Evolutionary conservation across 37 sponge, comb jelly and placozoan genomes (phyloP).

Genomic region (Chondrosia reniformis): DNA sequence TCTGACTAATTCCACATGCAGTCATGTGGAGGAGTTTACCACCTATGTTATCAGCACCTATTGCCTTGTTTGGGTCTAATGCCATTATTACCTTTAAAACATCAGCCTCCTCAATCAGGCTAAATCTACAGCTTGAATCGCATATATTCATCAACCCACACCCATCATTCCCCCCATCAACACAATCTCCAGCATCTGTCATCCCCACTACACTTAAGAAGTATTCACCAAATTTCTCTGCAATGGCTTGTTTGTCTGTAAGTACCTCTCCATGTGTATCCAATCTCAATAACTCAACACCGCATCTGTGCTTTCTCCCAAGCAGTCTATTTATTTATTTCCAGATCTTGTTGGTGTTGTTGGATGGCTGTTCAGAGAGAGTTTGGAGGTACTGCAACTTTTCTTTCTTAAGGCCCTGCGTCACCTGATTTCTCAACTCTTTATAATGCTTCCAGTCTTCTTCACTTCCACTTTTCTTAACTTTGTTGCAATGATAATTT

Average conservation of each 20-base stretch:
- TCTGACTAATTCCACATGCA: background rate
- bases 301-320: background rate
- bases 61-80: constrained; percentile 17
- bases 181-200: background rate
- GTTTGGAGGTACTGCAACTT: constrained; percentile 11
- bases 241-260: constrained; percentile 2
- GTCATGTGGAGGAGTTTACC: background rate
- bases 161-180: background rate
- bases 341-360: constrained; percentile 19
- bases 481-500: constrained; percentile 1
- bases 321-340: constrained; percentile 16
- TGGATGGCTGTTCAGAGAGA: background rate
- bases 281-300: background rate
- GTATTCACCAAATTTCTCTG: constrained; percentile 8
- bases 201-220: background rate
- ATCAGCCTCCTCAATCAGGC: constrained; percentile 11
- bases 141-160: background rate
- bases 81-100: background rate
- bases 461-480: background rate
- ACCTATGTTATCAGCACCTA: background rate
- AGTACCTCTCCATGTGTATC: background rate
- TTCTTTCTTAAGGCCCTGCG: background rate
- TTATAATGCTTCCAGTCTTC: constrained; percentile 4
- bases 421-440: background rate
- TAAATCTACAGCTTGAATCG: background rate